A percentile compares a stretch with the other conserved stretches of the same genome.
These are phyloP conservation scores for Falcaria lacertinaria DNA, from an alignment of 2,888 invertebrate species.

Conservation along the genomic window DNA sequence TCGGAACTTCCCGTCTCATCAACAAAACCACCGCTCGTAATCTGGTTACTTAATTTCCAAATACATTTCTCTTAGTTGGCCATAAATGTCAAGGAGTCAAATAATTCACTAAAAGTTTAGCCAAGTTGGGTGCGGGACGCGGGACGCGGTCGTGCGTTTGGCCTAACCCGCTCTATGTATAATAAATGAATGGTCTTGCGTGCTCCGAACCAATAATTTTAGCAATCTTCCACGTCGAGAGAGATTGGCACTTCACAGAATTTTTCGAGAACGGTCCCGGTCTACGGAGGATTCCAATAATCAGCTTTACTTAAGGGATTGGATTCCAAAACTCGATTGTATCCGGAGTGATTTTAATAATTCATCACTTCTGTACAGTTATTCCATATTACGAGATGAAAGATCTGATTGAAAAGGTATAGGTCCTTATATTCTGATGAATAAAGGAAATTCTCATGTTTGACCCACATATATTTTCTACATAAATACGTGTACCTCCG, in stretches of 20 bases:
- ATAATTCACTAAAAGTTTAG: slow-evolving; percentile 57
- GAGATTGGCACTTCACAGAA: slow-evolving; percentile 71
- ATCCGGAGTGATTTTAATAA: slow-evolving; percentile 75
- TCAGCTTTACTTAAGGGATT: slow-evolving; percentile 78
- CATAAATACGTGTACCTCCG: no score
- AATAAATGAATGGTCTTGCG: slow-evolving; percentile 60
- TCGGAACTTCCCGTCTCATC: slow-evolving; percentile 53
- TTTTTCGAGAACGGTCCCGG: slow-evolving; percentile 52
- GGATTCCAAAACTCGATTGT: slow-evolving; percentile 72
- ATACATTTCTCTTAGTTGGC: slow-evolving; percentile 61
- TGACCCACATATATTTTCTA: not conserved
- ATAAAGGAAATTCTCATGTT: slow-evolving; percentile 4
- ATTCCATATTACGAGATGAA: slow-evolving; percentile 43
- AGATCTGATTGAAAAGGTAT: slow-evolving; percentile 40
- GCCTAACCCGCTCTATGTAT: slow-evolving; percentile 36
- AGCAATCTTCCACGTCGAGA: slow-evolving; percentile 46
- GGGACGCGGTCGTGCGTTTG: slow-evolving; percentile 15
- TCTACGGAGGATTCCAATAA: slow-evolving; percentile 66
- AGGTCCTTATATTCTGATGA: slow-evolving; percentile 37
- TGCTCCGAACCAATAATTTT: slow-evolving; percentile 59
- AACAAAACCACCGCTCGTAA: slow-evolving; percentile 60
- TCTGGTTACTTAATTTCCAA: slow-evolving; percentile 66
- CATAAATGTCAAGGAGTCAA: slow-evolving; percentile 60
- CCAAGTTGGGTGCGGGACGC: slow-evolving; percentile 31
- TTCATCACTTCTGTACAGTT: slow-evolving; percentile 61